Base-by-base conservation (phyloP, 2,888 invertebrate species). In the Syrista parreyssii region DNA sequence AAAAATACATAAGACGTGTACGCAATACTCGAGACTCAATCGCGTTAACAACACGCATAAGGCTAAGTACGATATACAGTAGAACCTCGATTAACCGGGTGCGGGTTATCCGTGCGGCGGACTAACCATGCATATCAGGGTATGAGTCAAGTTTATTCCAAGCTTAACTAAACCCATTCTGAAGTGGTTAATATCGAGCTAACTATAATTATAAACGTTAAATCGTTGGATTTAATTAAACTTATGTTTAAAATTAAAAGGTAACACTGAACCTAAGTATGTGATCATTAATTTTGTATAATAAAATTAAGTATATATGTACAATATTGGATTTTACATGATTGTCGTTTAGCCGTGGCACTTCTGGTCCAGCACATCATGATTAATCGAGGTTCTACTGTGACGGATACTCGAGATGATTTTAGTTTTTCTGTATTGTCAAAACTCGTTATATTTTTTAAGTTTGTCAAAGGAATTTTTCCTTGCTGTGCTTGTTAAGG, bases 331-430 rank as follows among this genome's bases (percentile, higher is more conserved):
- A 69, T 12, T 69, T 69, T 12, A 69, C 2, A 12, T 69, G 4
- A 69, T 69, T 69, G 11, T 31, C 12, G 30, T 69, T 31, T n/a
- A 69, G 4, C 69, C 31, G 69, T n/a, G 36, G 15, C 36, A 15
- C 36, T 12, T 36, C 12, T 36, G 4, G 36, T 36, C 69, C 69
- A 30, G 69, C 69, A 31, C 12, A n/a, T 11, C 4, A 15, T 31
- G 31, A 23, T 69, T 69, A 69, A 69, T 69, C 69, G 69, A 69
- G 69, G 69, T 69, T 69, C 69, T 69, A 69, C n/a, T n/a, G 69
- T 69, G 32, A 71, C 55, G 9, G 55, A 55, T 55, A 55, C 9
- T 23, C 6, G 9, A 23, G 9, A 55, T 6, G 23, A 55, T 40
- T 40, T 9, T 40, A 40, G 4, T 40, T 40, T 23, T 40, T 40